A percentile compares a stretch with the other conserved stretches of the same genome.
Evolutionary conservation across 2,888 invertebrate genomes (phyloP).

Genomic region (Cosmorhoe ocellata): DNA sequence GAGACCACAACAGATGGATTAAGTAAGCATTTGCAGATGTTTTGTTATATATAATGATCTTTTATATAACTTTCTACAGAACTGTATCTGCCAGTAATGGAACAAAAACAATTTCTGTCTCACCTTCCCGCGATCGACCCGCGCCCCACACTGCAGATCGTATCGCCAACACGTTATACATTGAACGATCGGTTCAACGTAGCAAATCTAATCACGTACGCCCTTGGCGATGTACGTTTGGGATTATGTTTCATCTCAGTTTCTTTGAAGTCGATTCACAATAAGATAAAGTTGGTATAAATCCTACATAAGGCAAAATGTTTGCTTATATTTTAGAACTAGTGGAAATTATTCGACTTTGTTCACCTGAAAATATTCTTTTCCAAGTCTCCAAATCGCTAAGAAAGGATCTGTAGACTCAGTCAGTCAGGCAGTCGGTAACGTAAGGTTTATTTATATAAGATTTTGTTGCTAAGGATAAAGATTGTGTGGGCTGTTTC

Average conservation of each 20-base stretch:
- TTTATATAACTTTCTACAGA: background rate
- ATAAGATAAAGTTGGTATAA: background rate
- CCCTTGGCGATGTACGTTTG: conserved; percentile 26
- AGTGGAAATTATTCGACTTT: too few species aligned
- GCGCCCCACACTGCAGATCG: conserved; percentile 12
- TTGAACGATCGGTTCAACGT: conserved; percentile 22
- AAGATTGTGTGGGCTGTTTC: background rate
- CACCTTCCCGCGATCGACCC: conserved; percentile 11
- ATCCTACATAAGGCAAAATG: background rate
- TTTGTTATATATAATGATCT: too few species aligned
- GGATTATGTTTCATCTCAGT: conserved; percentile 7
- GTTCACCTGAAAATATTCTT: too few species aligned
- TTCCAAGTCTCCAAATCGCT: too few species aligned
- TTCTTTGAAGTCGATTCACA: conserved; percentile 12
- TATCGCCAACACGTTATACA: conserved; percentile 32
- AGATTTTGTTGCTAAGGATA: background rate
- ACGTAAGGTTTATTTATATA: too few species aligned
- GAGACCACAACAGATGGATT: too few species aligned
- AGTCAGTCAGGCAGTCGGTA: too few species aligned
- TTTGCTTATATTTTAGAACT: background rate
- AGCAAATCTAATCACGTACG: conserved; percentile 20
- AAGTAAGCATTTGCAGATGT: too few species aligned
- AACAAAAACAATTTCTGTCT: background rate
- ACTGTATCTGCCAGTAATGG: background rate
- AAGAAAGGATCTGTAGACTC: too few species aligned